Base-by-base conservation (phyloP, 2,888 invertebrate species). In the Spatulosminthurus flaviceps region DNA sequence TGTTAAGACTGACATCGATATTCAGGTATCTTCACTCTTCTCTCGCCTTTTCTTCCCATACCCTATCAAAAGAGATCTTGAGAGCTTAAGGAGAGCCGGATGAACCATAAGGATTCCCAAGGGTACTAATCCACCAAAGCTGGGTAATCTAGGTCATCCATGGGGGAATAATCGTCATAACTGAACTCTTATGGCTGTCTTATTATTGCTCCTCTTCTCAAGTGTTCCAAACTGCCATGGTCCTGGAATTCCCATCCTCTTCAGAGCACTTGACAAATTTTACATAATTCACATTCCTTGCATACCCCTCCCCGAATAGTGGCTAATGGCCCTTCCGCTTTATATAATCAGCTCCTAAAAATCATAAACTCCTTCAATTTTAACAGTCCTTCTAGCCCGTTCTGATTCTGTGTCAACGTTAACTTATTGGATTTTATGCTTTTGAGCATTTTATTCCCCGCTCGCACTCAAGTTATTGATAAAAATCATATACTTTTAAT, bases 1-100 rank as follows among this genome's bases (percentile, higher is more conserved):
- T 78, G 78, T 81, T 60, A 85, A 83, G 78, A 85, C 84, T 11
- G 84, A 85, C 81, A 77, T 85, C 72, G 85, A 85, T 78, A 82
- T 85, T 81, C 83, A 85, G 84, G 85, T 85, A 82, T 34, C 21
- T 24, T 22, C 21, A 4, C 22, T 34, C 34, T 29, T 51, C 41
- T 28, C 42, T 13, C 29, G 13, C 75, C 26, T 24, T 41, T 1
- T 22, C 75, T 72, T 28, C 22, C 24, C 21, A 26, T 60, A 42
- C 22, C 21, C 26, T 43, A 21, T n/a, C 11, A 42, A 41, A 72
- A 42, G 22, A n/a, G 41, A 41, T 43, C 22, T 34, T 4, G 43
- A 24, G 26, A 43, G 43, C 71, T 24, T 19, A 67, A 0, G 29
- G 67, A 19, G 29, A 24, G 67, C 26, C 24, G 67, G n/a, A 26